Conservation (phyloP, 2,888 invertebrate genomes). For the Drosophila helvetica region DNA sequence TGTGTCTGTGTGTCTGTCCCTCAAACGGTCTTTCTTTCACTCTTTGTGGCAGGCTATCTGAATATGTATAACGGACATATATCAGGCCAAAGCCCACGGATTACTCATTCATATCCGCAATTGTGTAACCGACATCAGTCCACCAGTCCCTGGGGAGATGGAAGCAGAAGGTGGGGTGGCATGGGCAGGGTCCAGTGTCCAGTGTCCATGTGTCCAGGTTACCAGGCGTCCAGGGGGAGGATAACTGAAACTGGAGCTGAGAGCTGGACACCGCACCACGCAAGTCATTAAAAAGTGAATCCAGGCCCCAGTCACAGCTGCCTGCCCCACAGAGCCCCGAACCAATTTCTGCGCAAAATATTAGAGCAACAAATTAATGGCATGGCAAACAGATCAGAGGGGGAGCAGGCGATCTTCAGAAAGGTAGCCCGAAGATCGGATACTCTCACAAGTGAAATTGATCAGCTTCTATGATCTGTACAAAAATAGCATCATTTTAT, state of each 20-base stretch:
- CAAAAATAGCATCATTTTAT: too few species aligned
- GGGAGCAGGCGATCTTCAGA: slow-evolving; percentile 1
- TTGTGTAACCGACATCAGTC: slow-evolving; percentile 61
- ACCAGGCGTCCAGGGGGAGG: neutral
- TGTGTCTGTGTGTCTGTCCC: neutral
- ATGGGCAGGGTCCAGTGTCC: neutral
- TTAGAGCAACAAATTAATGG: slow-evolving; percentile 78
- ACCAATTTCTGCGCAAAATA: slow-evolving; percentile 75
- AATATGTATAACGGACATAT: slow-evolving; percentile 66
- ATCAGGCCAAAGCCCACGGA: slow-evolving; percentile 79
- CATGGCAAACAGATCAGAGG: slow-evolving; percentile 56
- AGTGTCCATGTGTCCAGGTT: neutral
- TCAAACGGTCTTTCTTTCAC: slow-evolving; percentile 19
- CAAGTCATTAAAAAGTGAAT: slow-evolving; percentile 76
- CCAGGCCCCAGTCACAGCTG: slow-evolving; percentile 47
- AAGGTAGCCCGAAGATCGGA: slow-evolving; percentile 7
- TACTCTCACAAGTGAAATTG: slow-evolving; percentile 5
- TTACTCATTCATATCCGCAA: slow-evolving; percentile 79
- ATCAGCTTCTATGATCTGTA: too few species aligned
- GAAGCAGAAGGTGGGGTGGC: slow-evolving; percentile 1
- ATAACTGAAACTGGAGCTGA: slow-evolving; percentile 26
- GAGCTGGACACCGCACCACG: slow-evolving; percentile 44
- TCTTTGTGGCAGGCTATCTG: slow-evolving; percentile 44
- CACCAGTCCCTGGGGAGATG: neutral
- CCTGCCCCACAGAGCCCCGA: slow-evolving; percentile 55